Base-by-base conservation (phyloP, 2,113 vertebrate species). In the Odontesthes bonariensis region DNA sequence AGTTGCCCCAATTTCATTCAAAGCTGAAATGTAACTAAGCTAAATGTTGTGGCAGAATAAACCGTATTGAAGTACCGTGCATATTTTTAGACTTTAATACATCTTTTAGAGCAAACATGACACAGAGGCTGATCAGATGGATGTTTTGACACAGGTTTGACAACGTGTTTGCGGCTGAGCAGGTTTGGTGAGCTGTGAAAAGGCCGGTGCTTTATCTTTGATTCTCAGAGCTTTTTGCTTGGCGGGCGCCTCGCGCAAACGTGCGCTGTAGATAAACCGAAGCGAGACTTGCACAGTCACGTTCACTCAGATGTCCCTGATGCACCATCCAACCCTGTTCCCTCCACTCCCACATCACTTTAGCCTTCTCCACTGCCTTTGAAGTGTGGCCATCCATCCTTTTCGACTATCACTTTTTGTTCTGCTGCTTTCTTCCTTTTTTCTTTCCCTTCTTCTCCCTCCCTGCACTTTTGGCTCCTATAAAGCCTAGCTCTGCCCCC, bases 171-270 rank as follows among this genome's bases (percentile, higher is more conserved):
- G 44, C 32, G 77, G 77, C 79, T 73, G 81, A 81, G 86, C 68
- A 65, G 63, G 58, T 68, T 40, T 71, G 82, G 80, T 63, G 57
- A 75, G 70, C 72, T 68, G 75, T 75, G 85, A 72, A 75, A 82
- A 85, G 86, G 81, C 81, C 38, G 58, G 73, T 77, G 83, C 62
- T 87, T 91, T 90, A 89, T 91, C 84, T 90, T 72, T 66, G 84
- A 83, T 86, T 77, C 73, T 89, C 89, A 83, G 75, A 75, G 86
- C 79, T 85, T 72, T 82, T 83, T 66, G 64, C 51, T 79, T 69
- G 71, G 65, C 72, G 52, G 27, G 40, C 32, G 8, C 38, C 38
- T 44, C 19, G n/a, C 46, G 75, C 75, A 77, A 71, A 86, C 75
- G 55, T 23, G 76, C 60, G 27, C 64, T 67, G 75, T 13, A 85